Base-by-base conservation (phyloP, 2,113 vertebrate species). In the Edolisoma coerulescens region DNA sequence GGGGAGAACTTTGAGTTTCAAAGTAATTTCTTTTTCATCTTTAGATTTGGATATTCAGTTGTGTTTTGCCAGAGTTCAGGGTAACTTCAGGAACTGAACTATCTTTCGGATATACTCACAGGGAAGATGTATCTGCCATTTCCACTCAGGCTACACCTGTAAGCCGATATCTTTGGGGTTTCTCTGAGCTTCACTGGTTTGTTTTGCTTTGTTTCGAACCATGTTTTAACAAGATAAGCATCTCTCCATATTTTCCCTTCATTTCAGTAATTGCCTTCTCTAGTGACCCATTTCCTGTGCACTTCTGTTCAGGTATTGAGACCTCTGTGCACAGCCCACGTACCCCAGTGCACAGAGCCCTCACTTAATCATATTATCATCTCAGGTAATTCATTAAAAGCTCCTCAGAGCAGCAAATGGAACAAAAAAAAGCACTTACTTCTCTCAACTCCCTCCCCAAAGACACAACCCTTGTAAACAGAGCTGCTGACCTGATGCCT, bases 201-300 rank as follows among this genome's bases (percentile, higher is more conserved):
- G 67, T 90, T 96, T 95, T 73, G 84, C 81, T 90, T 91, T 96
- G 87, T 93, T 95, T 95, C 49, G 44, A 63, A 28, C 73, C 69
- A 14, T 56, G 73, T 92, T 95, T 90, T 93, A 73, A 73, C 42
- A 91, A 93, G 90, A 96, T 96, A 94, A 86, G 54, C 60, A 95
- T 95, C 93, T 95, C 44, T 17, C 11, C 1, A 27, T 89, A 67
- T 94, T 93, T 95, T 88, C 89, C 60, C 64, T 95, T 90, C 42
- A 59, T 77, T 96, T 85, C 82, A 74, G 87, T 89, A 93, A 91
- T 91, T 93, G 75, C 89, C 82, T 87, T 91, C 75, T 94, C 75
- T 67, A 59, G 82, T 90, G 82, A 91, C 84, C 7, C 50, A 73
- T 85, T 95, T 91, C 95, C 94, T 87, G 50, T 49, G 53, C 89